Conservation (phyloP, 2,888 invertebrate species). For the Melanargia galathea region DNA sequence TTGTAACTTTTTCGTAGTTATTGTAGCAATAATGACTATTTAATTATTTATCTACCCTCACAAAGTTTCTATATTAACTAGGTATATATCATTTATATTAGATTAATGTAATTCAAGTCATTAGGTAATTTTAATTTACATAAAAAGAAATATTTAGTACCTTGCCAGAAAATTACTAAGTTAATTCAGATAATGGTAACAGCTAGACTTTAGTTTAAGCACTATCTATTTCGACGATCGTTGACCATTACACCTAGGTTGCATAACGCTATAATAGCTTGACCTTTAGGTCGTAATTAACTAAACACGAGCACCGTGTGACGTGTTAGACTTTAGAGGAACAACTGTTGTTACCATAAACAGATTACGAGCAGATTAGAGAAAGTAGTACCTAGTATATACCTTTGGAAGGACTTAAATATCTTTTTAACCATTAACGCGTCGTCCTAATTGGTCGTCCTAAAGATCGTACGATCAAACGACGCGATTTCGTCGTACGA, state of each 20-base stretch:
- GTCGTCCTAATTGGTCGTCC: no score
- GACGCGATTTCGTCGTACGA: no score
- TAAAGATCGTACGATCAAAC: no score
- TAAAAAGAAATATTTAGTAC: no score
- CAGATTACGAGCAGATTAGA: conserved; percentile 4
- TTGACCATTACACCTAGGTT: conserved; percentile 24
- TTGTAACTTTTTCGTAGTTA: no score
- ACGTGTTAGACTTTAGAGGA: conserved; percentile 27
- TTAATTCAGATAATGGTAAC: neutral
- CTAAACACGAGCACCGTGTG: conserved; percentile 26
- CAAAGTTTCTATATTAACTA: no score
- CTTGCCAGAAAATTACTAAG: neutral
- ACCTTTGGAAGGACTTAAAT: neutral
- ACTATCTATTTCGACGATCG: conserved; percentile 15
- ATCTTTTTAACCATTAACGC: no score
- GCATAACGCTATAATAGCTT: conserved; percentile 25
- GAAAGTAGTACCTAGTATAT: conserved; percentile 25
- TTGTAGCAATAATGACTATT: no score
- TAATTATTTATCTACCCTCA: no score
- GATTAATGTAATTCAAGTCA: no score
- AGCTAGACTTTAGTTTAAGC: neutral
- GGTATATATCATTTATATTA: no score
- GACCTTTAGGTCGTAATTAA: conserved; percentile 35
- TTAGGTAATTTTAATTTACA: neutral
- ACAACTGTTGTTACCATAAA: conserved; percentile 24